These are phyloP conservation scores for Andrena bucephala DNA, from an alignment of 2,888 invertebrate species.

Conservation along the genomic window DNA sequence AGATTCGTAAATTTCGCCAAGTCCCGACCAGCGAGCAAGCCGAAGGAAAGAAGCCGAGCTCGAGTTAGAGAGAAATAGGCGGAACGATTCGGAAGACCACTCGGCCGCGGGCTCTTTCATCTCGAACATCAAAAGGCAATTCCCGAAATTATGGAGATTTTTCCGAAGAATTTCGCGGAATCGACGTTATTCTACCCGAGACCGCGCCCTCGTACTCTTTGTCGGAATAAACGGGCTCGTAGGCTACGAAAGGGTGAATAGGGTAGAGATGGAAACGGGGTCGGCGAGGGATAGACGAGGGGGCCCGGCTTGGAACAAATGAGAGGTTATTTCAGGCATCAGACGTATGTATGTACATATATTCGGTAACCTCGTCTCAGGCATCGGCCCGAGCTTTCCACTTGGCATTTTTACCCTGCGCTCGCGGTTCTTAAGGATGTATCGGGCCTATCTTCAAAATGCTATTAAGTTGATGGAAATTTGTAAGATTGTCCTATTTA, in stretches of 20 bases:
- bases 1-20: neutral
- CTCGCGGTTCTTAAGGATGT: constrained; percentile 8
- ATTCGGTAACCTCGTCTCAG: constrained; percentile 49
- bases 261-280: constrained; percentile 38
- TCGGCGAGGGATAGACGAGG: constrained; percentile 21
- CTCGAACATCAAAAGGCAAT: constrained; percentile 84
- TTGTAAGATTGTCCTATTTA: no score
- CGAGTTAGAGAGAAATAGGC: constrained; percentile 43
- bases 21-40: neutral
- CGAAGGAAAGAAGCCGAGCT: constrained; percentile 20
- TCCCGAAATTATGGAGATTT: constrained; percentile 84
- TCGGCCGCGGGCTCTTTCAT: constrained; percentile 80
- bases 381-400: constrained; percentile 44
- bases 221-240: constrained; percentile 59
- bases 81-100: constrained; percentile 45
- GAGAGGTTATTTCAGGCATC: constrained; percentile 68
- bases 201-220: constrained; percentile 60
- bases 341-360: constrained; percentile 59
- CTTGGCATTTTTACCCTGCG: constrained; percentile 48
- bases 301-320: constrained; percentile 71
- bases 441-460: no score
- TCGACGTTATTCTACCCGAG: constrained; percentile 69
- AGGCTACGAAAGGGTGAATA: constrained; percentile 18
- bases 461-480: no score
- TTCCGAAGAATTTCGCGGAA: constrained; percentile 77